Base-by-base conservation (phyloP, 2,888 invertebrate species). In the Drosophila macrospina region DNA sequence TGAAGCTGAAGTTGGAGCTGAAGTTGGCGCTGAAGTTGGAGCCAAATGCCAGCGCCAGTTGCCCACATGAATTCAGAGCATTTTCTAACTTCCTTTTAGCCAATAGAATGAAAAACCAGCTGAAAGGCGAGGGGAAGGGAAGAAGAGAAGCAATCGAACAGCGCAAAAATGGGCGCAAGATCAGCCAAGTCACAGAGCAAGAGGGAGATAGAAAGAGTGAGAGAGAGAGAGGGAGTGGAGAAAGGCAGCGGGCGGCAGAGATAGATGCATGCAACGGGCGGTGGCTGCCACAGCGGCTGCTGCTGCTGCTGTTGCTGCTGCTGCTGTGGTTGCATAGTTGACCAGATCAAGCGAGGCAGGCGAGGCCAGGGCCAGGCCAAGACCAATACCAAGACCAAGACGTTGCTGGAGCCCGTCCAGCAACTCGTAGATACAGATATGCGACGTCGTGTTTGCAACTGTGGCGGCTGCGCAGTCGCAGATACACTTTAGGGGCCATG, bases 401-500 rank as follows among this genome's bases (percentile, higher is more conserved):
- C 55, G n/a, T n/a, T n/a, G n/a, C 11, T 4, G 11, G 34, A 50
- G 50, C 50, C 56, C 36, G 57, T 28, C 11, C 41, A 61, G 44
- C 71, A 67, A 67, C 61, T 75, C 56, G 71, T 78, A 85, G 85
- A 86, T 85, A 84, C 84, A 84, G 84, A 84, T 84, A 84, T 74
- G 81, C 80, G 81, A n/a, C 80, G 62, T 66, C 81, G 85, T 68
- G 79, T 69, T 67, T 67, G 59, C 57, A 60, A 63, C 39, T 41
- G 39, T 42, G 41, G 39, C 37, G 74, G 62, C 83, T 70, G 82
- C 86, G 83, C 83, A 82, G 82, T 71, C 79, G 84, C 84, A 85
- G 84, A 86, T 85, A 85, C 84, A 85, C 84, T 89, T 89, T 87
- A 88, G 84, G 89, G 88, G 88, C 86, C 89, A 89, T 89, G 89